These are phyloP conservation scores for Drosophila kikkawai DNA, from an alignment of 1,140 invertebrate genomes.

Conservation along the genomic window DNA sequence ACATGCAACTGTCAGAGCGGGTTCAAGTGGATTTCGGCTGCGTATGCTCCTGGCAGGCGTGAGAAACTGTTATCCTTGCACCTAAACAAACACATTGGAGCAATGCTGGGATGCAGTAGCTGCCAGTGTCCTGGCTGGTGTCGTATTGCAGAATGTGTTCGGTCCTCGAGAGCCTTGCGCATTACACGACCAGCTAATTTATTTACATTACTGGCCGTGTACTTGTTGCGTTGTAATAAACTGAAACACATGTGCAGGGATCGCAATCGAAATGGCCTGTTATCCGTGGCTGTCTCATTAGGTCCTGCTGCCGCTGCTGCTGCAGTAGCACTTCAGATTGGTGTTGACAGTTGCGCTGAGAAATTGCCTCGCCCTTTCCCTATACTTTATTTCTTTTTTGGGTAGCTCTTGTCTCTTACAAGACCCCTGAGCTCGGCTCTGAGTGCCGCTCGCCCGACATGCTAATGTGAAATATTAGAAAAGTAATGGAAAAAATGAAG, in stretches of 20 bases:
- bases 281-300: conserved; percentile 45
- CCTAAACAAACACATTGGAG: conserved; percentile 69
- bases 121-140: conserved; percentile 47
- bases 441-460: conserved; percentile 40
- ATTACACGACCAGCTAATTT: conserved; percentile 71
- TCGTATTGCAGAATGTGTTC: conserved; percentile 64
- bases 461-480: conserved; percentile 73
- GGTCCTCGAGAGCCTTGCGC: conserved; percentile 35
- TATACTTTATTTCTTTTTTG: neutral
- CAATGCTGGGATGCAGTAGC: conserved; percentile 57
- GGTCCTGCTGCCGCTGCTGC: conserved; percentile 25
- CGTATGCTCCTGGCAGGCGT: conserved; percentile 57
- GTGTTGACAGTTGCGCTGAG: conserved; percentile 74
- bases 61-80: conserved; percentile 78
- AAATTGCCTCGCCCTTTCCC: conserved; percentile 62
- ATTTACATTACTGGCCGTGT: conserved; percentile 55
- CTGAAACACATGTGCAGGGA: conserved; percentile 59
- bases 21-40: conserved; percentile 55
- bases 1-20: conserved; percentile 71
- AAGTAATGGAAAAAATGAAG: conserved; percentile 62
- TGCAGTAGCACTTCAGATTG: conserved; percentile 71
- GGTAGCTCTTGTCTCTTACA: conserved; percentile 6
- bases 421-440: conserved; percentile 22
- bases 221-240: conserved; percentile 39
- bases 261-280: conserved; percentile 43